A percentile compares a stretch with the other conserved stretches of the same genome.
phyloP scores from a whole-genome alignment of 2,888 invertebrate species.

The Megalurothrips usitatus region DNA sequence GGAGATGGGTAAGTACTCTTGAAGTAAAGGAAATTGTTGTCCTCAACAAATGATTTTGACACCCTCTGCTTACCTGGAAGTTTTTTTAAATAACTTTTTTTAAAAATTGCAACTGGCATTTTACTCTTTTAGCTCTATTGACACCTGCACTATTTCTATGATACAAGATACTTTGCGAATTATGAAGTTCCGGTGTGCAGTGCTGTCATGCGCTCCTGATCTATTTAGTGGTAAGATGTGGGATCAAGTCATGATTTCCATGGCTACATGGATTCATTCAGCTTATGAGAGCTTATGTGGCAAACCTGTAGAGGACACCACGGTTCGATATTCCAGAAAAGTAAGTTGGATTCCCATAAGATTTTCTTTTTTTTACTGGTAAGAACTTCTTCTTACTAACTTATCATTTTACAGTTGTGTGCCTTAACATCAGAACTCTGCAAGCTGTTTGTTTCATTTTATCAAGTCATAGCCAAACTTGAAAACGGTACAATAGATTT shows the following conservation, averaged over 20 bases:
- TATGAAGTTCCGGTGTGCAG: not conserved
- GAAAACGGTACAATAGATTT: not conserved
- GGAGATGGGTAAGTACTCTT: not conserved
- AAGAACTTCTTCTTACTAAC: not conserved
- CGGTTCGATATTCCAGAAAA: not conserved
- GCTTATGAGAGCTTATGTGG: not conserved
- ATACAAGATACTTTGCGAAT: not conserved
- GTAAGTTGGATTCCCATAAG: not conserved
- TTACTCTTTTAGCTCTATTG: not conserved
- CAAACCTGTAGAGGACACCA: not conserved
- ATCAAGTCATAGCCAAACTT: not conserved
- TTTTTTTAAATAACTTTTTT: too few species aligned
- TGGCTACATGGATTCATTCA: constrained; percentile 3
- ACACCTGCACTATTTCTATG: not conserved
- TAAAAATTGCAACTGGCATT: not conserved
- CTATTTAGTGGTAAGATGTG: not conserved
- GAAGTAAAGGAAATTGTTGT: not conserved
- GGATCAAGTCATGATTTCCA: constrained; percentile 19
- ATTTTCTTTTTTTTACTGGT: not conserved
- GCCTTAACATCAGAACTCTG: not conserved
- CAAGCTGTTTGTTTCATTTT: not conserved
- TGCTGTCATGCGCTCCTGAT: not conserved
- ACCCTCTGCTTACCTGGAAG: too few species aligned
- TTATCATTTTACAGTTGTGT: not conserved
- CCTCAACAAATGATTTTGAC: not conserved